Percentiles rank a stretch among this genome's conserved stretches.
phyloP scores from a whole-genome alignment of 2,113 vertebrate species.

The Tursiops truncatus region DNA sequence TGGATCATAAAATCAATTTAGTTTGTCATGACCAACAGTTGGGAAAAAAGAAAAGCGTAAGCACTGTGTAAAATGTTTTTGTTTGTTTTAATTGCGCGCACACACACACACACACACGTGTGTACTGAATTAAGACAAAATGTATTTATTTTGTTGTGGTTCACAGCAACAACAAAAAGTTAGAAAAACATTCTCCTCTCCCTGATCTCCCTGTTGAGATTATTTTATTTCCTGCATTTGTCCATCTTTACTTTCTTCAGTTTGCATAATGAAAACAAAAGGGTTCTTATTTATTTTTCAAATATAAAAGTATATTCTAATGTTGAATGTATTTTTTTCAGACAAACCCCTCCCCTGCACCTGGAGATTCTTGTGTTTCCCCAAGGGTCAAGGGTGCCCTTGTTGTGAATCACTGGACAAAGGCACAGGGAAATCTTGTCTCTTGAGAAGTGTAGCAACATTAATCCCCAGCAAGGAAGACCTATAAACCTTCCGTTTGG shows the following conservation, averaged over 20 bases:
- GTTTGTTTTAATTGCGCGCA: not conserved
- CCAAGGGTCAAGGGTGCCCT: not conserved
- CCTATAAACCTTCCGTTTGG: not conserved
- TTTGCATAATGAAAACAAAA: constrained; percentile 31
- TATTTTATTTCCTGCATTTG: not conserved
- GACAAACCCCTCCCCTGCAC: not conserved
- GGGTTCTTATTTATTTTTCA: not conserved
- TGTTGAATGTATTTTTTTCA: not conserved
- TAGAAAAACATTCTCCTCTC: not conserved
- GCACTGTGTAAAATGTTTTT: not conserved
- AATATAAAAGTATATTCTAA: not conserved
- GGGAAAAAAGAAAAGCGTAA: not conserved
- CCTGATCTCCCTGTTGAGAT: not conserved
- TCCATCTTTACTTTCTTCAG: constrained; percentile 10
- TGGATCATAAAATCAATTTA: not conserved
- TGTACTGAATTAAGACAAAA: not conserved
- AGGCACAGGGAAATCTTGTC: not conserved
- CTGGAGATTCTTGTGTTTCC: not conserved
- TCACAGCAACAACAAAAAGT: not conserved
- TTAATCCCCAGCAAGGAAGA: not conserved
- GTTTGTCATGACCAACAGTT: not conserved
- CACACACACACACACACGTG: not conserved
- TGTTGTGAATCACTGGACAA: not conserved
- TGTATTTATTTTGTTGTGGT: not conserved
- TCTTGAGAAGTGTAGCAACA: not conserved